Conservation (phyloP, 2,113 vertebrate genomes). For the Oenanthe melanoleuca region DNA sequence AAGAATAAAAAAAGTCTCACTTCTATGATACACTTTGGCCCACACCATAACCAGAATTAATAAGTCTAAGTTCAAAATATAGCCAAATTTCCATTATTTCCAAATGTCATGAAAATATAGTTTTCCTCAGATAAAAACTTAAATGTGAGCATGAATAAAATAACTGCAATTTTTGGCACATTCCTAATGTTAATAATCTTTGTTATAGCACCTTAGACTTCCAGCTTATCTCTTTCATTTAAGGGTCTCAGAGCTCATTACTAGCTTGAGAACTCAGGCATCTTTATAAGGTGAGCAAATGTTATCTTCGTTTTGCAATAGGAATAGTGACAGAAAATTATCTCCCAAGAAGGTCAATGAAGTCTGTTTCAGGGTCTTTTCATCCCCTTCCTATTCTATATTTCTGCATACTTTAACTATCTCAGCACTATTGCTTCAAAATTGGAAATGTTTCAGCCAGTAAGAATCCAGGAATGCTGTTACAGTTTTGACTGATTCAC, state of each 20-base stretch:
- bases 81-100: background rate
- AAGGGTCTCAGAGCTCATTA: background rate
- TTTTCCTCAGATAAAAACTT: background rate
- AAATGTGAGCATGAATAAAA: background rate
- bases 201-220: background rate
- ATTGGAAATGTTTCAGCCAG: background rate
- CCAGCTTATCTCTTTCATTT: background rate
- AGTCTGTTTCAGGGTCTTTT: background rate
- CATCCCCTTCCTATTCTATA: background rate
- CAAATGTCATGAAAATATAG: background rate
- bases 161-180: background rate
- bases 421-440: background rate
- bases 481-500: background rate
- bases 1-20: background rate
- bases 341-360: background rate
- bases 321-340: background rate
- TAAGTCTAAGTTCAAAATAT: background rate
- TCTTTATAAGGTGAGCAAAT: background rate
- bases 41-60: background rate
- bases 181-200: background rate
- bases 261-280: background rate
- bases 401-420: background rate
- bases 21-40: background rate
- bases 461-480: background rate
- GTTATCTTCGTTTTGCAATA: background rate